These are phyloP conservation scores for Eulacestoma nigropectus DNA, from an alignment of 2,113 vertebrate species.

Conservation along the genomic window DNA sequence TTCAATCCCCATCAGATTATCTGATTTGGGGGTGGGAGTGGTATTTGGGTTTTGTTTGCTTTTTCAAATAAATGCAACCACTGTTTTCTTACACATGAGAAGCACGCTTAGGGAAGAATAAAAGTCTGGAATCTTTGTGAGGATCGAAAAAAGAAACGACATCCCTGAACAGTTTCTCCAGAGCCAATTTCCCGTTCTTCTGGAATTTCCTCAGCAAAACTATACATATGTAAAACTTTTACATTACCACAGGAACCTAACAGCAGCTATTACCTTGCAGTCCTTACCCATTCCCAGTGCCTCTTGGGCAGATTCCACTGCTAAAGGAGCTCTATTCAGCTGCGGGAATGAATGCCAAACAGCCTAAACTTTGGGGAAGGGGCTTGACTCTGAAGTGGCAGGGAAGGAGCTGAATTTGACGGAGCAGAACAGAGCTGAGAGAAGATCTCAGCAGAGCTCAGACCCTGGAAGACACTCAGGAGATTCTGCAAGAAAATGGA, in stretches of 20 bases:
- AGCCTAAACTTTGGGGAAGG: background rate
- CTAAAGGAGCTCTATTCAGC: background rate
- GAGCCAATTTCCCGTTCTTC: background rate
- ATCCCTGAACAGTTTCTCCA: background rate
- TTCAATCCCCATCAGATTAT: background rate
- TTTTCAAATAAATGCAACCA: background rate
- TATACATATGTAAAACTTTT: too few relatives aligned
- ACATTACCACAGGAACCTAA: background rate
- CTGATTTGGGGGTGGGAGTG: background rate
- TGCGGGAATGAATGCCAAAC: background rate
- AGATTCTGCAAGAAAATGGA: background rate
- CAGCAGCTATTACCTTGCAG: background rate
- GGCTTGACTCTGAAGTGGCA: background rate
- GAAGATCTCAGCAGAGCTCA: fast-evolving
- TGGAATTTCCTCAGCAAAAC: background rate
- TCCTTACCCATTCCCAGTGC: background rate
- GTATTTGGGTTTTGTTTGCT: background rate
- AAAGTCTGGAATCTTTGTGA: background rate
- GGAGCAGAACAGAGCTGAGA: background rate
- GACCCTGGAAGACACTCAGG: background rate
- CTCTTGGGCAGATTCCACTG: background rate
- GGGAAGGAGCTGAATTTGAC: background rate
- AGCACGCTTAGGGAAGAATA: background rate
- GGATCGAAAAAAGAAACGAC: background rate
- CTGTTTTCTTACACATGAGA: background rate